These are phyloP conservation scores for Nomada ferruginata DNA, from an alignment of 2,888 invertebrate species.

Conservation along the genomic window DNA sequence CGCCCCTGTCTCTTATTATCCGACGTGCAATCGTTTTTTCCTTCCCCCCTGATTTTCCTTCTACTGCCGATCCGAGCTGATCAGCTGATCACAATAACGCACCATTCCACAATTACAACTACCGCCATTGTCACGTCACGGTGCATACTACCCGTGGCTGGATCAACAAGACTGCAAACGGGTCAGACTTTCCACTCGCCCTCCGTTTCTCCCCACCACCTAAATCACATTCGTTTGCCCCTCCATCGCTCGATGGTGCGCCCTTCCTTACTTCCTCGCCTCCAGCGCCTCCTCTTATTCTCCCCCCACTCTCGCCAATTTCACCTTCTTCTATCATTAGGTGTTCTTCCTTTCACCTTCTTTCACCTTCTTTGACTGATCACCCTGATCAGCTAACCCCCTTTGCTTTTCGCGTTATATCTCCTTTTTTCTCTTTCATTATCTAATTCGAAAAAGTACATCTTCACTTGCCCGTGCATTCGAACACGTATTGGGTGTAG, in stretches of 20 bases:
- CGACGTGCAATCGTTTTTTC: slow-evolving; percentile 2
- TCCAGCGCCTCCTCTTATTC: not conserved
- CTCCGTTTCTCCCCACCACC: slow-evolving; percentile 57
- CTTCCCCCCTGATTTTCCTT: not conserved
- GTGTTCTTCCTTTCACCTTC: not conserved
- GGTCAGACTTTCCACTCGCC: slow-evolving; percentile 67
- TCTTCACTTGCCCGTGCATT: too few species aligned
- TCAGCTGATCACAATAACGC: slow-evolving; percentile 78
- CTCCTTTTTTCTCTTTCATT: not conserved
- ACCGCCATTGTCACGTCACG: slow-evolving; percentile 78
- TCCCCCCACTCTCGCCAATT: not conserved
- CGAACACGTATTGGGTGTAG: too few species aligned
- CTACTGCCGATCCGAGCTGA: slow-evolving; percentile 57
- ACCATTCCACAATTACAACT: slow-evolving; percentile 72
- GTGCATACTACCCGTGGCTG: slow-evolving; percentile 71
- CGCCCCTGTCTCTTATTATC: not conserved
- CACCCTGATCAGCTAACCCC: not conserved
- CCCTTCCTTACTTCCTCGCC: slow-evolving; percentile 16
- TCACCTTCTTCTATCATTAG: not conserved
- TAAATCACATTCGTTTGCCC: slow-evolving; percentile 51
- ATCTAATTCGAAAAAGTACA: not conserved
- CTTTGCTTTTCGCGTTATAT: not conserved
- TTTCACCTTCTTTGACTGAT: not conserved
- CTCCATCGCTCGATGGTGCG: slow-evolving; percentile 46
- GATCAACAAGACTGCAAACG: slow-evolving; percentile 74